Base-by-base conservation (phyloP, 64 coral and sea anemone species). In the Exaiptasia diaphana region DNA sequence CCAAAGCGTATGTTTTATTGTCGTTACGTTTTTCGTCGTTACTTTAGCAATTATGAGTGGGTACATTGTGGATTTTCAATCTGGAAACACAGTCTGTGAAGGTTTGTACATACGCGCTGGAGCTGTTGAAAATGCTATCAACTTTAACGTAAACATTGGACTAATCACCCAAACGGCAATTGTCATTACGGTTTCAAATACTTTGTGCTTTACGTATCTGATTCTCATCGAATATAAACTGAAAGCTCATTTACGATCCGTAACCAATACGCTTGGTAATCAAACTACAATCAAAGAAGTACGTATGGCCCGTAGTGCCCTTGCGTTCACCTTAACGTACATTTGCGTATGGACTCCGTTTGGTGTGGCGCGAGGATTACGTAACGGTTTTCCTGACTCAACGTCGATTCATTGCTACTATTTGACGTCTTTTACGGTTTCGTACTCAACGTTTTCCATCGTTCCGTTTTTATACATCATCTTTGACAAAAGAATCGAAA, bases 221-320 rank as follows among this genome's bases (percentile, higher is more conserved):
- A 42, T 48, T 48, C 44, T 41, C 11, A 23, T 73, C 39, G 69
- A 49, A 22, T 22, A 40, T 14, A 48, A 30, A 25, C 69, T 73
- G 4, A 29, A 40, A 5, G 14, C 40, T 22, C 69, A 73, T 37
- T 22, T 45, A 8, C 36, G 44, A 32, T 73, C 69, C 4, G 69
- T 73, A 14, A 29, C 25, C 38, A 73, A 13, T 25, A 45, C 44
- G 32, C 69, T 73, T 24, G 69, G 69, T 43, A 33, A 44, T 10
- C 69, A 73, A 49, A 73, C 36, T 25, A 45, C 20, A 0, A 25
- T 73, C 5, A 73, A 73, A 73, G 69, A 73, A 37, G 41, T 73
- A 14, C 69, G 69, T 46, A 23, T 73, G 12, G 41, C 45, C 3
- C 45, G 25, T 15, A 48, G 69, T 49, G 69, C 69, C 14, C 1